These are phyloP conservation scores for Hybognathus amarus DNA, from an alignment of 2,797 vertebrate species.

Conservation along the genomic window DNA sequence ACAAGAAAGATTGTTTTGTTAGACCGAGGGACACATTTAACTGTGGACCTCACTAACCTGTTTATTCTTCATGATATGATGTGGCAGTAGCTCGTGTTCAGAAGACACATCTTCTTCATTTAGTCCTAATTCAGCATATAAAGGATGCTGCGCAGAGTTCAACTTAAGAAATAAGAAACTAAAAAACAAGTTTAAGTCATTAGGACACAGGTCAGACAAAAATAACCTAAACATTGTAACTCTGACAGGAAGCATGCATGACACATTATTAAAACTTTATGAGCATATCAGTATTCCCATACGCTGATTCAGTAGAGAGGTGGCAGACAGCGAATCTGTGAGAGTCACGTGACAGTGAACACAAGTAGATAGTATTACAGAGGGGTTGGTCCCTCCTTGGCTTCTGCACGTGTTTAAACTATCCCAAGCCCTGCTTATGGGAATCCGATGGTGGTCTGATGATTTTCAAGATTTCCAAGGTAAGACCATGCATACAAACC, in stretches of 20 bases:
- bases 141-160: constrained; percentile 14
- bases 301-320: constrained; percentile 58
- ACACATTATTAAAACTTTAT: constrained; percentile 66
- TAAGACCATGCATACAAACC: constrained; percentile 66
- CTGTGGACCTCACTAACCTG: constrained; percentile 10
- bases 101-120: constrained; percentile 28
- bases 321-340: constrained; percentile 44
- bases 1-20: background rate
- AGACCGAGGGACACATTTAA: background rate
- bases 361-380: constrained; percentile 59
- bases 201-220: constrained; percentile 56
- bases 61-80: constrained; percentile 23
- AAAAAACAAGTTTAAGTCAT: constrained; percentile 44
- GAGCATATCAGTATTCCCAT: constrained; percentile 70
- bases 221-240: background rate
- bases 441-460: constrained; percentile 70
- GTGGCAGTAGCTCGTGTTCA: constrained; percentile 10
- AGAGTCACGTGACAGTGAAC: constrained; percentile 67
- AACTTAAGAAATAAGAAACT: constrained; percentile 20
- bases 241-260: constrained; percentile 15
- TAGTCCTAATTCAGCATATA: background rate
- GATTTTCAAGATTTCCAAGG: constrained; percentile 69
- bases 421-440: constrained; percentile 67
- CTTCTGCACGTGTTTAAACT: constrained; percentile 67
- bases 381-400: constrained; percentile 69